phyloP scores from a whole-genome alignment of 2,113 vertebrate genomes.

The Hiodon alosoides region DNA sequence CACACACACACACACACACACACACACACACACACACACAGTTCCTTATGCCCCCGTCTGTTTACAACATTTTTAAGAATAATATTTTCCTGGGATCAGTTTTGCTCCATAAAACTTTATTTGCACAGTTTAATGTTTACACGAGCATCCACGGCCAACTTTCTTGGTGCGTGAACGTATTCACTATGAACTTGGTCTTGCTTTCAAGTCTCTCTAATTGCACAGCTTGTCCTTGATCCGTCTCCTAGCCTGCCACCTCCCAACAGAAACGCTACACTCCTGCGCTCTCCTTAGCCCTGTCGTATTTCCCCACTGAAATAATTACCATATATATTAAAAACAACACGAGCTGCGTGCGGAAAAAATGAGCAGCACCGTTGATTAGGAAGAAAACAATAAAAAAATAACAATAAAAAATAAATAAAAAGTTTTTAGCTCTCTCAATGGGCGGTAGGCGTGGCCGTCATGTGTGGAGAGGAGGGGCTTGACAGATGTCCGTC shows the following conservation, averaged over 20 bases:
- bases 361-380: background rate
- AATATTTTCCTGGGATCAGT: slow-evolving; percentile 47
- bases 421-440: too few relatives aligned
- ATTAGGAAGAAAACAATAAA: slow-evolving; percentile 17
- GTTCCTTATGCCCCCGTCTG: slow-evolving; percentile 37
- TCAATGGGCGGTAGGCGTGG: too few relatives aligned
- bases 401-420: too few relatives aligned
- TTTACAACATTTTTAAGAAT: slow-evolving; percentile 44
- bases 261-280: slow-evolving; percentile 30
- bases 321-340: slow-evolving; percentile 45
- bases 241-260: background rate
- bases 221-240: slow-evolving; percentile 39
- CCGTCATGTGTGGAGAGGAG: too few relatives aligned
- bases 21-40: slow-evolving; percentile 43
- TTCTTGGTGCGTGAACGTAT: slow-evolving; percentile 34
- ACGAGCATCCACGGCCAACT: slow-evolving; percentile 30
- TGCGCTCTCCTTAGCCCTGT: slow-evolving; percentile 26
- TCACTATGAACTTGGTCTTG: slow-evolving; percentile 30
- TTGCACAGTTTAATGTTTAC: slow-evolving; percentile 43
- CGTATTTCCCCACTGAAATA: slow-evolving; percentile 25
- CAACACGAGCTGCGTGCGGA: slow-evolving; percentile 22
- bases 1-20: slow-evolving; percentile 21
- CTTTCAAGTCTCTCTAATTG: slow-evolving; percentile 47
- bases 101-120: slow-evolving; percentile 44
- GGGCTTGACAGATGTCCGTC: background rate